Percentiles rank a stretch among this genome's conserved stretches.
These are phyloP conservation scores for Hesperophylax magnus DNA, from an alignment of 1,140 invertebrate genomes.

Conservation along the genomic window DNA sequence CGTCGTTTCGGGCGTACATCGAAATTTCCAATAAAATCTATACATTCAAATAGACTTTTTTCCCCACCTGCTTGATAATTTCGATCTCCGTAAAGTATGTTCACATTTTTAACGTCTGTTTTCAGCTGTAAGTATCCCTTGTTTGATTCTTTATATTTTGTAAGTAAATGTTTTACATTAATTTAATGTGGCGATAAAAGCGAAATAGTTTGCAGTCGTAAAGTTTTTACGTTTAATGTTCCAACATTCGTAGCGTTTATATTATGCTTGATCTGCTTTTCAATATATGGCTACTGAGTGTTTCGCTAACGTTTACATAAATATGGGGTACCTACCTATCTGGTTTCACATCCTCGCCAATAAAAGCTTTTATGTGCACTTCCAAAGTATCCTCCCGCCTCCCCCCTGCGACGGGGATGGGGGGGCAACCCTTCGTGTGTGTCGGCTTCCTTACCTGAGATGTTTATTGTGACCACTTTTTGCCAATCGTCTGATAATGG, in stretches of 20 bases:
- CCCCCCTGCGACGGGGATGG: background rate
- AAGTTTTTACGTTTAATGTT: constrained; percentile 16
- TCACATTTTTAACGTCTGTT: constrained; percentile 15
- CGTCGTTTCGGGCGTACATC: no score
- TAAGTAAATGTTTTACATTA: constrained; percentile 17
- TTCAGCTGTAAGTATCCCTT: constrained; percentile 11
- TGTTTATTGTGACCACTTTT: constrained; percentile 16
- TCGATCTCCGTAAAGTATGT: constrained; percentile 10
- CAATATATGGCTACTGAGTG: constrained; percentile 38
- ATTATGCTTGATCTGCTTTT: constrained; percentile 24
- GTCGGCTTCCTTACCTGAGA: constrained; percentile 11
- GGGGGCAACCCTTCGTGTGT: background rate
- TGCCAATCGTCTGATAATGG: constrained; percentile 8
- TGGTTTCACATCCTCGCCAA: constrained; percentile 41
- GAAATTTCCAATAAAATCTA: no score
- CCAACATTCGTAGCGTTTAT: constrained; percentile 1
- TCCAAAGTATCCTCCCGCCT: background rate
- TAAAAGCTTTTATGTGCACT: constrained; percentile 46
- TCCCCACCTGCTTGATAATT: background rate
- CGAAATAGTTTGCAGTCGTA: constrained; percentile 16
- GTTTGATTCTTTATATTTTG: constrained; percentile 23
- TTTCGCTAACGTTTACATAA: constrained; percentile 39
- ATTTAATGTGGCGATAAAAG: constrained; percentile 18
- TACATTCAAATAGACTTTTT: background rate
- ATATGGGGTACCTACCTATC: constrained; percentile 30